Evolutionary conservation across 2,113 vertebrate genomes (phyloP), one percentile per base, ranked within the genome.

Genomic region (Felis chaus): DNA sequence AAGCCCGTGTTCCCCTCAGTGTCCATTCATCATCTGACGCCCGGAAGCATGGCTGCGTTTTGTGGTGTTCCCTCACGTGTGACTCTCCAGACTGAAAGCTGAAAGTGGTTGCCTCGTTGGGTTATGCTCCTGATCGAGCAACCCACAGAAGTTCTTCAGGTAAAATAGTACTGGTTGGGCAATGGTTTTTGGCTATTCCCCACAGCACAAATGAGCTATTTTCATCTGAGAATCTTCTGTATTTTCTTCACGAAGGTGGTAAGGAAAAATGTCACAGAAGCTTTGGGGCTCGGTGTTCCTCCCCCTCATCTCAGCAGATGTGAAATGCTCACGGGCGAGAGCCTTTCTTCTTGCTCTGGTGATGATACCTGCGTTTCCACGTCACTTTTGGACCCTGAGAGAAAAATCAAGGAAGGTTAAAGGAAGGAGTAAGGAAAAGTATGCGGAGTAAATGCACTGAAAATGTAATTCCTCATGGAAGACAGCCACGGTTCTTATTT

Each of bases 321-420:
- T 53, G n/a, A 8, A 41, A 50, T 23, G n/a, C 27, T 93, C 50
- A 0, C n/a, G 55, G 81, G 57, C 2, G 0, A 79, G 53, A 36
- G 74, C 45, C 90, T 97, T 88, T 87, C 86, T 53, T 25, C 97
- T 89, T 41, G 93, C 63, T 48, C 57, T 93, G 61, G 48, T 45
- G 33, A 81, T 18, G 33, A 83, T 18, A 41, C 1, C 4, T n/a
- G 18, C 73, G 55, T 97, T 86, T 93, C 92, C 55, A 16, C 48
- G 94, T 96, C 78, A 97, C 71, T 84, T 97, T 79, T 81, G 82
- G 86, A 50, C 90, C 94, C 99, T 99, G 96, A 55, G 93, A 91
- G 90, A 98, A 98, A 97, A 97, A 97, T 23, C 31, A 97, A 88
- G 91, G 80, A 95, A 66, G 82, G 79, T 39, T 95, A n/a, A 87